These are phyloP conservation scores for Phanerotoma sp. DNA, from an alignment of 2,888 invertebrate genomes.

Conservation along the genomic window DNA sequence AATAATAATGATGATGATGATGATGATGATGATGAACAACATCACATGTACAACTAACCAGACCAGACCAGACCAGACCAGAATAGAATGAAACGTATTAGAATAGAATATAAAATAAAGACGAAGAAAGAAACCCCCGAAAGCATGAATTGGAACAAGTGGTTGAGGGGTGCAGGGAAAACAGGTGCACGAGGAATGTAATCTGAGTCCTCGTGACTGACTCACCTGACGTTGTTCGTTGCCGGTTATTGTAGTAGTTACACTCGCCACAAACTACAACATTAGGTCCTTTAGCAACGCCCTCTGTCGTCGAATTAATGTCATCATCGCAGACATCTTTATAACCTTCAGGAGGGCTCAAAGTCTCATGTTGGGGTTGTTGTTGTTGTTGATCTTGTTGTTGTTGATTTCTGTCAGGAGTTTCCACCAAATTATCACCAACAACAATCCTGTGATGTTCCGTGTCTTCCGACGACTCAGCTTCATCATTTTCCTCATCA, in stretches of 20 bases:
- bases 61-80: too few species aligned
- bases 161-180: too few species aligned
- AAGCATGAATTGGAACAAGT: not conserved
- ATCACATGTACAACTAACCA: too few species aligned
- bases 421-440: conserved; percentile 16
- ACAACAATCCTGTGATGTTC: conserved; percentile 1
- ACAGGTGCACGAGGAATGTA: not conserved
- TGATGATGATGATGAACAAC: too few species aligned
- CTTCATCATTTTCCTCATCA: conserved; percentile 37
- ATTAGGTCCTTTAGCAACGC: too few species aligned
- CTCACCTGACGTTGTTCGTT: conserved; percentile 61
- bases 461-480: conserved; percentile 36
- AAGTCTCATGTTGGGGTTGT: conserved; percentile 66
- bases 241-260: conserved; percentile 60
- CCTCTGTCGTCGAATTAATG: conserved; percentile 54
- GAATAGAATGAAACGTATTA: too few species aligned
- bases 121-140: not conserved
- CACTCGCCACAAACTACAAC: conserved; percentile 62
- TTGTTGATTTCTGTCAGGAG: too few species aligned
- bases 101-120: too few species aligned
- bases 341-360: conserved; percentile 90
- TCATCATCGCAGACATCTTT: conserved; percentile 77
- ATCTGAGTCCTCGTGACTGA: conserved; percentile 11
- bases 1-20: too few species aligned
- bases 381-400: conserved; percentile 27